Percentiles rank a stretch among this genome's conserved stretches.
These are phyloP conservation scores for Hypsibius dujardini DNA, from an alignment of 1,140 invertebrate species.

Conservation along the genomic window DNA sequence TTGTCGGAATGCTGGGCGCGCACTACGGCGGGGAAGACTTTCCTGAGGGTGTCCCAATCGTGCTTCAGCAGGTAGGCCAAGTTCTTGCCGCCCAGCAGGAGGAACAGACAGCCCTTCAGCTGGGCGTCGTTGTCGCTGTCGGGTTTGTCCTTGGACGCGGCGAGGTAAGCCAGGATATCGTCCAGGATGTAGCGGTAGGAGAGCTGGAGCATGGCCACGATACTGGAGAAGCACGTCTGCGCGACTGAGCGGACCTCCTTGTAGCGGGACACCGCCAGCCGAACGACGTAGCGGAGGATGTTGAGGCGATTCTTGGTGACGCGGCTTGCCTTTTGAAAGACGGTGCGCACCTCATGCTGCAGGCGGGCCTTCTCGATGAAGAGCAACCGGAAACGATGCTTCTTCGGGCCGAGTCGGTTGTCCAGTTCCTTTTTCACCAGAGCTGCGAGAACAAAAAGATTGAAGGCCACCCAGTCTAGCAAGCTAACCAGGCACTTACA, in stretches of 20 bases:
- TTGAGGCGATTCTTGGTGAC: not conserved
- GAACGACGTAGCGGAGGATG: conserved; percentile 17
- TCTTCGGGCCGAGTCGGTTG: conserved; percentile 36
- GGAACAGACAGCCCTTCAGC: conserved; percentile 53
- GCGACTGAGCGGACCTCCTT: conserved; percentile 42
- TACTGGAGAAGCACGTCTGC: conserved; percentile 41
- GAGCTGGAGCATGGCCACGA: conserved; percentile 40
- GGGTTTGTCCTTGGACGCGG: conserved; percentile 34
- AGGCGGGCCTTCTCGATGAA: conserved; percentile 45
- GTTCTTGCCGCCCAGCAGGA: conserved; percentile 47
- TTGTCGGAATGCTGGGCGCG: conserved; percentile 57
- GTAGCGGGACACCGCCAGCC: conserved; percentile 23
- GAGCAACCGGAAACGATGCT: conserved; percentile 44
- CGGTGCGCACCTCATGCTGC: conserved; percentile 45
- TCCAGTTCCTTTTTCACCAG: conserved; percentile 13
- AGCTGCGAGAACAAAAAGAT: conserved; percentile 24
- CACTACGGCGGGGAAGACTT: conserved; percentile 48
- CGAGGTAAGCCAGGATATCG: conserved; percentile 42
- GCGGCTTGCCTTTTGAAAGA: conserved; percentile 21
- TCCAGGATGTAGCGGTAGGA: conserved; percentile 43
- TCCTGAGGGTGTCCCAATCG: conserved; percentile 52
- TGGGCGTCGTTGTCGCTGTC: conserved; percentile 44
- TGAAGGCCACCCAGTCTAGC: conserved; percentile 36
- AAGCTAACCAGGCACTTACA: not conserved
- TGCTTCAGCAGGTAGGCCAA: conserved; percentile 46